Base-by-base conservation (phyloP, 2,797 vertebrate genomes). In the Leuciscus waleckii region DNA sequence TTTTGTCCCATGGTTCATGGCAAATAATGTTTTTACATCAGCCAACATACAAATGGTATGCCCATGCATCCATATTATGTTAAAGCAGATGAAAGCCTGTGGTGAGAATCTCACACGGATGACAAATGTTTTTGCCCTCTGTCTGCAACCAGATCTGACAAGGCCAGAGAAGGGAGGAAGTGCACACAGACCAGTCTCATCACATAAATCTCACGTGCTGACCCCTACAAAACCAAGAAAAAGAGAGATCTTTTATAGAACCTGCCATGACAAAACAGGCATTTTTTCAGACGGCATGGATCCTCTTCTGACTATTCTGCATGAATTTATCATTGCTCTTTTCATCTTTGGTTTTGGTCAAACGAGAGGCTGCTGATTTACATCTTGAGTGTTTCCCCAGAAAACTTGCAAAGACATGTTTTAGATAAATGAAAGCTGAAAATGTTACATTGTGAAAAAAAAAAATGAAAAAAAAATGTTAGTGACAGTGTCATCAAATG, bases 121-220 rank as follows among this genome's bases (percentile, higher is more conserved):
- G 89, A 85, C 69, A 85, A 91, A 86, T 86, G 85, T 82, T 73
- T 75, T 77, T 79, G 74, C 43, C 85, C 83, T 88, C 84, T 43
- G 75, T 65, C 78, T 86, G 78, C 67, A 69, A 89, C 82, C 73
- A 88, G 85, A 89, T 84, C 87, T 87, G 88, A 89, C 85, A 87
- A 82, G 89, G 87, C 87, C 87, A 89, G 73, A 61, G 49, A 78
- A 69, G 75, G 71, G 76, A 89, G 81, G 85, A 88, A 86, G 75
- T 68, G 65, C 61, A 74, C 73, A 54, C 81, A 51, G 86, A 79
- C 81, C 87, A 73, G 63, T 91, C 83, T 54, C 85, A 82, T 88
- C 87, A 86, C 82, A 88, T 86, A 80, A 89, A 91, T 90, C 85
- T 91, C 86, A 82, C 41, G 35, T 51, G 69, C 51, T 69, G 58